Conservation (phyloP, 2,113 vertebrate species). For the Bambusicola thoracicus region DNA sequence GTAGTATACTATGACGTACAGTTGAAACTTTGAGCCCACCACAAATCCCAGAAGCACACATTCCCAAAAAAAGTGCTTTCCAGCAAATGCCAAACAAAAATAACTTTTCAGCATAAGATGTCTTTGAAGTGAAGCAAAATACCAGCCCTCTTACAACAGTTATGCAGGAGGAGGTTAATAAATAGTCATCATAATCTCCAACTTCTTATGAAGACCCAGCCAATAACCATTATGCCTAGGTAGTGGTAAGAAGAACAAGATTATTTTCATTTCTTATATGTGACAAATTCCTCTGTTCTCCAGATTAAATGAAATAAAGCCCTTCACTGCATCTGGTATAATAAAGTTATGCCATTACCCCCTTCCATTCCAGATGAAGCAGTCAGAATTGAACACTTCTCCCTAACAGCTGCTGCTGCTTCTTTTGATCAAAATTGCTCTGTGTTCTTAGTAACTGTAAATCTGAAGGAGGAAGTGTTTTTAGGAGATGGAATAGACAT, state of each 20-base stretch:
- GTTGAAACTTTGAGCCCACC: slow-evolving; percentile 49
- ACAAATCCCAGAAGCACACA: slow-evolving; percentile 61
- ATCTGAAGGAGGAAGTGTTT: slow-evolving; percentile 62
- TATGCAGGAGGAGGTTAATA: slow-evolving; percentile 61
- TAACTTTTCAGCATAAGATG: slow-evolving; percentile 65
- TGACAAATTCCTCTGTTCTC: slow-evolving; percentile 62
- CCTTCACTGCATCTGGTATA: slow-evolving; percentile 41
- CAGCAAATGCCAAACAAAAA: slow-evolving; percentile 72
- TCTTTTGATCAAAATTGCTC: slow-evolving; percentile 70
- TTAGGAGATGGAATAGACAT: slow-evolving; percentile 41
- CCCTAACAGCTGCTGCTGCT: slow-evolving; percentile 49
- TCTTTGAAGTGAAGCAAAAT: slow-evolving; percentile 54
- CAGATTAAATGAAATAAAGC: slow-evolving; percentile 65
- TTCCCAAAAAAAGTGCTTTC: slow-evolving; percentile 61
- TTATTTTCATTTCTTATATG: slow-evolving; percentile 69
- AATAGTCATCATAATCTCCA: slow-evolving; percentile 37
- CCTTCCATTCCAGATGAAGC: slow-evolving; percentile 60
- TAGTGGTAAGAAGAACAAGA: slow-evolving; percentile 13
- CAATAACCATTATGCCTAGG: slow-evolving; percentile 24
- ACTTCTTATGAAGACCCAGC: slow-evolving; percentile 33
- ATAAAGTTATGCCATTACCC: slow-evolving; percentile 43
- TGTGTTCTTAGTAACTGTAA: slow-evolving; percentile 52
- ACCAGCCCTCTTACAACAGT: slow-evolving; percentile 1
- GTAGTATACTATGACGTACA: background rate
- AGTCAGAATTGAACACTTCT: slow-evolving; percentile 55